Evolutionary conservation across 2,797 vertebrate species (phyloP).

Genomic region (Rhynchotus rufescens): DNA sequence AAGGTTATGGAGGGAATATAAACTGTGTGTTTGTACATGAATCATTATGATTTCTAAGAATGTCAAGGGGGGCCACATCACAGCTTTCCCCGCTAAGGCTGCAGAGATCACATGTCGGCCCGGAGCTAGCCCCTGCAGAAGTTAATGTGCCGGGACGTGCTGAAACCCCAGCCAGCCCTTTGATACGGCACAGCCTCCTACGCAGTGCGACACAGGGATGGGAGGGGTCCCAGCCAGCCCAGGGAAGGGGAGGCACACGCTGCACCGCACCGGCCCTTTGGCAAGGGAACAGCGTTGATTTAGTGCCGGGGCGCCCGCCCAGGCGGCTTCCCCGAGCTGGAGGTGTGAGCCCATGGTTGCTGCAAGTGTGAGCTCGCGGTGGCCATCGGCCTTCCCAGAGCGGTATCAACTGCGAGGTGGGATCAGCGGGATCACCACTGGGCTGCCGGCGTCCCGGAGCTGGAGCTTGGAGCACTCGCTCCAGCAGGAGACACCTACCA

Average conservation of each 20-base stretch:
- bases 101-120: not conserved
- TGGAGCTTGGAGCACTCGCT: too few species aligned
- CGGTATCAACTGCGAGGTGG: not conserved
- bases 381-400: not conserved
- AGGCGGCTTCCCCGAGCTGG: not conserved
- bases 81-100: not conserved
- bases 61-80: not conserved
- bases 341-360: not conserved
- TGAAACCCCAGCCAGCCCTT: fast-evolving
- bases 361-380: too few species aligned
- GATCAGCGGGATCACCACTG: too few species aligned
- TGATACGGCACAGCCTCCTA: not conserved
- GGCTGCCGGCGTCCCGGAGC: not conserved
- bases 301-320: not conserved
- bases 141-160: not conserved
- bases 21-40: slow-evolving; percentile 26
- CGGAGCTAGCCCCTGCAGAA: not conserved
- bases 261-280: not conserved
- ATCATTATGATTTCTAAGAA: slow-evolving; percentile 35
- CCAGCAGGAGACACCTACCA: not conserved
- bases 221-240: not conserved
- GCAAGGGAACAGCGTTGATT: not conserved
- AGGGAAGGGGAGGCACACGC: not conserved
- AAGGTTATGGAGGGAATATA: slow-evolving; percentile 29
- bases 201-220: not conserved